A percentile compares a stretch with the other conserved stretches of the same genome.
These are phyloP conservation scores for Acanthosepion pharaonis DNA, from an alignment of 2,888 invertebrate species.

Conservation along the genomic window DNA sequence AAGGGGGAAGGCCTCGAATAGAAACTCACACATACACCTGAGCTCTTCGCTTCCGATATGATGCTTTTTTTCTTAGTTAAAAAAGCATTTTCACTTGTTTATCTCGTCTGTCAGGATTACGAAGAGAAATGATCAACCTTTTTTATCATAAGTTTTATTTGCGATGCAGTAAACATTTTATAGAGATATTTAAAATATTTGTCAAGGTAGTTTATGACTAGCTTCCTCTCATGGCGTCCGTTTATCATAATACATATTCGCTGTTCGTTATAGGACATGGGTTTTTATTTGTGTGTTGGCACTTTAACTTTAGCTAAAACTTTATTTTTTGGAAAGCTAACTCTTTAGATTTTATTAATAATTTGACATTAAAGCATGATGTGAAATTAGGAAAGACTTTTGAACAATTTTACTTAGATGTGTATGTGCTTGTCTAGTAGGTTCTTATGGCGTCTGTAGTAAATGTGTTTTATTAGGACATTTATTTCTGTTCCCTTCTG, in stretches of 20 bases:
- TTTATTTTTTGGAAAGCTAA: not conserved
- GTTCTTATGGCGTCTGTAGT: slow-evolving; percentile 34
- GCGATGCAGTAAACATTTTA: not conserved
- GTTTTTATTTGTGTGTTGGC: not conserved
- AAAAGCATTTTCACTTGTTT: not conserved
- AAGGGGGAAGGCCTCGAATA: not conserved
- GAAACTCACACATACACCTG: slow-evolving; percentile 6
- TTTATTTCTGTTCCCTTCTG: not conserved
- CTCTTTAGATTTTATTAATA: not conserved
- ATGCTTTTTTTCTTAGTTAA: not conserved
- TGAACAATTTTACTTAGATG: not conserved
- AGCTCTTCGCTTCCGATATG: not conserved
- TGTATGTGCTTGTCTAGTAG: not conserved
- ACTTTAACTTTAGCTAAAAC: not conserved
- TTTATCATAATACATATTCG: not conserved
- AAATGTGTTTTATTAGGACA: not conserved
- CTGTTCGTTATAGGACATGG: not conserved
- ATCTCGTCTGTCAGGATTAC: not conserved
- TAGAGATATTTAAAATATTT: too few species aligned
- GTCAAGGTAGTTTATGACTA: slow-evolving; percentile 4
- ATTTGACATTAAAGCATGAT: not conserved
- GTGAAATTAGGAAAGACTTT: not conserved
- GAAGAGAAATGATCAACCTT: not conserved
- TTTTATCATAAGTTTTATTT: not conserved
- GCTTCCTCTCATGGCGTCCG: slow-evolving; percentile 25